A percentile compares a stretch with the other conserved stretches of the same genome.
Conservation (phyloP, 2,113 vertebrate genomes). For the Callopanchax toddi region DNA sequence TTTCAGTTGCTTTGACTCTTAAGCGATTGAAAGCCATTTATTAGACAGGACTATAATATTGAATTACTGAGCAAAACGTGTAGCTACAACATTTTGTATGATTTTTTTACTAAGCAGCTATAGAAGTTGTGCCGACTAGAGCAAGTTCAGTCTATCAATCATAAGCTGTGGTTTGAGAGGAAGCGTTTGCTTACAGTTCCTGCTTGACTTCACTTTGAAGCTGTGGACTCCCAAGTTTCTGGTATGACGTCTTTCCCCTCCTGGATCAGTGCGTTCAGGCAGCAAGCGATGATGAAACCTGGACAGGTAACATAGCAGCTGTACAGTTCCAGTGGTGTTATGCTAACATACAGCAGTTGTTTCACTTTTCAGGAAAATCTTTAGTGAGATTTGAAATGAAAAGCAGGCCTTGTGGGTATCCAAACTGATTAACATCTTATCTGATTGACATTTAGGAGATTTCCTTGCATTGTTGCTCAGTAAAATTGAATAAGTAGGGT, state of each 20-base stretch:
- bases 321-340: background rate
- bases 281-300: conserved; percentile 15
- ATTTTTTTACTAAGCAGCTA: conserved; percentile 26
- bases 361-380: conserved; percentile 4
- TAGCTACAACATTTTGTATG: conserved; percentile 6
- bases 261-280: conserved; percentile 6
- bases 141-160: conserved; percentile 51
- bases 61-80: background rate
- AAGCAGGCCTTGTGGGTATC: conserved; percentile 8
- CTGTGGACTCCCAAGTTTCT: conserved; percentile 32
- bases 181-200: conserved; percentile 61
- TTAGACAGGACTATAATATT: no score
- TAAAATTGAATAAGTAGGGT: conserved; percentile 56
- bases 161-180: conserved; percentile 36
- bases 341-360: background rate
- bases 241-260: conserved; percentile 17
- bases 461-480: conserved; percentile 69
- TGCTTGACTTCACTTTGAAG: conserved; percentile 50
- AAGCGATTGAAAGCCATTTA: no score
- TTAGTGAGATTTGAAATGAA: conserved; percentile 55
- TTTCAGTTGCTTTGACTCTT: no score
- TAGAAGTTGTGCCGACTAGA: no score
- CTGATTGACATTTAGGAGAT: conserved; percentile 69
- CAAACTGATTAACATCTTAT: conserved; percentile 63
- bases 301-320: conserved; percentile 25